A percentile compares a stretch with the other conserved stretches of the same genome.
Evolutionary conservation across 2,797 vertebrate species (phyloP).

Genomic region (Pangasius mekongensis): DNA sequence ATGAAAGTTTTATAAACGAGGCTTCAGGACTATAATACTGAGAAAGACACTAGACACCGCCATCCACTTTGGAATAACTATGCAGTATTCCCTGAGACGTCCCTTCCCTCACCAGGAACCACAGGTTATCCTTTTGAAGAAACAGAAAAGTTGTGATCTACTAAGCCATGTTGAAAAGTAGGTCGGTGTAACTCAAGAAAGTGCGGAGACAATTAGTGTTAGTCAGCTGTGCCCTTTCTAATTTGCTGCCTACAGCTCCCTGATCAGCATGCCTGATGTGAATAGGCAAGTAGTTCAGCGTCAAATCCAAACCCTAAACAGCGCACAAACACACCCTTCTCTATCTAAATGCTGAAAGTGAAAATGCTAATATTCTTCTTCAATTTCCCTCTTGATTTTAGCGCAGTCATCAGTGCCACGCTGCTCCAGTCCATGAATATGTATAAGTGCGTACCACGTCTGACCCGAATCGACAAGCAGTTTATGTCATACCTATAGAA

Average conservation of each 20-base stretch:
- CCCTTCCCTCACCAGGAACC: not conserved
- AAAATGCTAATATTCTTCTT: conserved; percentile 45
- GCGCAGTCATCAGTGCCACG: conserved; percentile 36
- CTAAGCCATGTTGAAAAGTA: conserved; percentile 45
- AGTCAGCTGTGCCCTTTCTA: conserved; percentile 50
- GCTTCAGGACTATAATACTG: not conserved
- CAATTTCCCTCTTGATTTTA: conserved; percentile 33
- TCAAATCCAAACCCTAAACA: conserved; percentile 27
- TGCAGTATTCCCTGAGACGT: not conserved
- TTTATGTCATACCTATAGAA: conserved; percentile 12
- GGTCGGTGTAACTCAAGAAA: conserved; percentile 52
- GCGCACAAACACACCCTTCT: conserved; percentile 37
- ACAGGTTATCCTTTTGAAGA: not conserved
- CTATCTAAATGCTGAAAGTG: conserved; percentile 50
- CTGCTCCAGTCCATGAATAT: conserved; percentile 30
- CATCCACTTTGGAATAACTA: conserved; percentile 29
- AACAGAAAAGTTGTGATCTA: conserved; percentile 43
- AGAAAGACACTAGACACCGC: not conserved
- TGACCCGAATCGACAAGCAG: conserved; percentile 38
- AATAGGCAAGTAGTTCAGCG: conserved; percentile 50
- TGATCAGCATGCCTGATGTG: conserved; percentile 36
- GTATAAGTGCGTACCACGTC: not conserved
- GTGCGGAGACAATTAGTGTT: conserved; percentile 53
- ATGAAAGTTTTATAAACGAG: not conserved
- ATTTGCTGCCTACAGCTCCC: conserved; percentile 50